Percentiles rank a stretch among this genome's conserved stretches.
These are phyloP conservation scores for Nematostella vectensis DNA, from an alignment of 92 coral and sea anemone genomes.

Conservation along the genomic window DNA sequence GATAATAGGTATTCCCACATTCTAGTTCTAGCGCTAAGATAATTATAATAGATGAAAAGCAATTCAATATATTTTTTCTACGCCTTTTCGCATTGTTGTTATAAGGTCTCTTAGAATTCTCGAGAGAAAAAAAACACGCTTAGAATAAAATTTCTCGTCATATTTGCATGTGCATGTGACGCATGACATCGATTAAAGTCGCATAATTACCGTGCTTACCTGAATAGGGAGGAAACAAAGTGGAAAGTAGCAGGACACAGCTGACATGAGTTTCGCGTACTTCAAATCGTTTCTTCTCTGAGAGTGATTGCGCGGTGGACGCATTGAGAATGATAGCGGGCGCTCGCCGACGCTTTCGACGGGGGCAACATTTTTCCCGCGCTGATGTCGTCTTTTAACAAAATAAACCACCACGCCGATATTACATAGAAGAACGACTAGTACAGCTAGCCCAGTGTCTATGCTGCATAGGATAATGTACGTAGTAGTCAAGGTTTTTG, in stretches of 20 bases:
- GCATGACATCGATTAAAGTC: too few relatives aligned
- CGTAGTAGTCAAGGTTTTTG: slow-evolving; percentile 5
- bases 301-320: not conserved
- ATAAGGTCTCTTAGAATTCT: too few relatives aligned
- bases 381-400: slow-evolving; percentile 27
- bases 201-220: slow-evolving; percentile 41
- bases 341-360: slow-evolving; percentile 4
- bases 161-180: too few relatives aligned
- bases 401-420: slow-evolving; percentile 47
- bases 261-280: slow-evolving; percentile 44
- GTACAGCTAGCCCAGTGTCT: slow-evolving; percentile 26
- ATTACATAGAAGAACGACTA: slow-evolving; percentile 35
- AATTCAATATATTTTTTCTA: too few relatives aligned
- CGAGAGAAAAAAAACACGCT: too few relatives aligned
- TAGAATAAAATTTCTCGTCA: too few relatives aligned
- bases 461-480: slow-evolving; percentile 24
- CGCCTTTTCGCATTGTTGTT: too few relatives aligned
- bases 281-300: slow-evolving; percentile 29
- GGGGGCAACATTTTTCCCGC: slow-evolving; percentile 21
- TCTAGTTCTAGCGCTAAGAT: too few relatives aligned
- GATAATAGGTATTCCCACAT: too few relatives aligned
- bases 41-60: too few relatives aligned
- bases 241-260: slow-evolving; percentile 27
- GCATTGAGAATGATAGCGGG: not conserved
- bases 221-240: slow-evolving; percentile 35